phyloP scores from a whole-genome alignment of 1,140 invertebrate genomes.

The Heliconius nattereri region DNA sequence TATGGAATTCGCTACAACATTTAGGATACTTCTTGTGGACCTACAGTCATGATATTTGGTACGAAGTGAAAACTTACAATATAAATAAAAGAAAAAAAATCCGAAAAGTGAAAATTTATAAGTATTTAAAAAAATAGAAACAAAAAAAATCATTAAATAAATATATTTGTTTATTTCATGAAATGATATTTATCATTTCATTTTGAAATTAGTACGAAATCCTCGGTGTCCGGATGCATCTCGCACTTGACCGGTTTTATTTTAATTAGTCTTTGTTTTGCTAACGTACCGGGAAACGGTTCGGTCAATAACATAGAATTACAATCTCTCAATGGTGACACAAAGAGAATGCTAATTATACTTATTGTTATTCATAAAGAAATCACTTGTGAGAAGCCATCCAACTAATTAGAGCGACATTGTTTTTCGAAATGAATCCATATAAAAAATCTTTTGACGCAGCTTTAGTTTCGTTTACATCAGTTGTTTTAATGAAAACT shows the following conservation, averaged over 20 bases:
- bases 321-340: constrained; percentile 23
- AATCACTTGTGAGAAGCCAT: constrained; percentile 39
- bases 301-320: constrained; percentile 35
- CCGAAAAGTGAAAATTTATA: no score
- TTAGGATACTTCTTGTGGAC: no score
- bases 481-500: constrained; percentile 9
- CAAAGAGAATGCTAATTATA: constrained; percentile 36
- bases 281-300: constrained; percentile 23
- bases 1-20: no score
- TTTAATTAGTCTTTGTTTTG: constrained; percentile 29
- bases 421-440: constrained; percentile 29
- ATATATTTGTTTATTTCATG: no score
- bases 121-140: no score
- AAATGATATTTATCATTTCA: no score
- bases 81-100: no score
- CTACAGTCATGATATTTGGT: no score
- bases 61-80: no score
- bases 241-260: background rate
- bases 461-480: constrained; percentile 13
- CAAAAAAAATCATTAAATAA: no score
- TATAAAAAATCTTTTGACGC: constrained; percentile 26
- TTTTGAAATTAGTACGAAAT: no score
- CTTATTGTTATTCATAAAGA: constrained; percentile 38
- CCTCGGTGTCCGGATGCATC: no score
- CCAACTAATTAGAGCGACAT: constrained; percentile 36